A percentile compares a stretch with the other conserved stretches of the same genome.
These are phyloP conservation scores for Pelosia muscerda DNA, from an alignment of 2,888 invertebrate genomes.

Conservation along the genomic window DNA sequence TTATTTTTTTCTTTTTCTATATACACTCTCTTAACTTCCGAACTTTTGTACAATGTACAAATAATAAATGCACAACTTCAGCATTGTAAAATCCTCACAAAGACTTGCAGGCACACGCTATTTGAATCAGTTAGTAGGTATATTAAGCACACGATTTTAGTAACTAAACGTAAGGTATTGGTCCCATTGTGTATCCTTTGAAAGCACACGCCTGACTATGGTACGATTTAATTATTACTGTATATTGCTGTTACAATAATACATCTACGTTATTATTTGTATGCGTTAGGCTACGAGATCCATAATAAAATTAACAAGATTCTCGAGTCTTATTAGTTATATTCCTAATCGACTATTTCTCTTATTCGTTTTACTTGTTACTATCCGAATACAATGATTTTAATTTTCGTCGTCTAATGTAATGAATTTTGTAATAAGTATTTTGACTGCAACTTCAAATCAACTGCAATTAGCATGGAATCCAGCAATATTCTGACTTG, in stretches of 20 bases:
- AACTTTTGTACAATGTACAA: constrained; percentile 83
- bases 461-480: constrained; percentile 67
- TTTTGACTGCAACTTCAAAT: constrained; percentile 61
- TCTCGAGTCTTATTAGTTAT: constrained; percentile 33
- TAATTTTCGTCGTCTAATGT: constrained; percentile 22
- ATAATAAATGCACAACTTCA: constrained; percentile 87
- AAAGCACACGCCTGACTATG: constrained; percentile 57
- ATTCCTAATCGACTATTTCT: constrained; percentile 32
- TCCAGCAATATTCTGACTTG: constrained; percentile 17
- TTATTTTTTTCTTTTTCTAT: constrained; percentile 75
- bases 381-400: constrained; percentile 30
- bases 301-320: constrained; percentile 20
- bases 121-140: constrained; percentile 61
- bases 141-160: constrained; percentile 63
- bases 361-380: constrained; percentile 27
- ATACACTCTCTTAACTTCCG: constrained; percentile 79
- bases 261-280: constrained; percentile 19
- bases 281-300: constrained; percentile 43
- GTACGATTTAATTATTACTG: constrained; percentile 21
- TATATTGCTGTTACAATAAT: constrained; percentile 30
- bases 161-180: constrained; percentile 66
- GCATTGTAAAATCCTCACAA: constrained; percentile 79
- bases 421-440: constrained; percentile 18
- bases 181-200: constrained; percentile 74
- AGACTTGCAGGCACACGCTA: constrained; percentile 69